Evolutionary conservation across 1,140 invertebrate species (phyloP), one percentile per base, ranked within the genome.

Genomic region (Drosophila nasuta): DNA sequence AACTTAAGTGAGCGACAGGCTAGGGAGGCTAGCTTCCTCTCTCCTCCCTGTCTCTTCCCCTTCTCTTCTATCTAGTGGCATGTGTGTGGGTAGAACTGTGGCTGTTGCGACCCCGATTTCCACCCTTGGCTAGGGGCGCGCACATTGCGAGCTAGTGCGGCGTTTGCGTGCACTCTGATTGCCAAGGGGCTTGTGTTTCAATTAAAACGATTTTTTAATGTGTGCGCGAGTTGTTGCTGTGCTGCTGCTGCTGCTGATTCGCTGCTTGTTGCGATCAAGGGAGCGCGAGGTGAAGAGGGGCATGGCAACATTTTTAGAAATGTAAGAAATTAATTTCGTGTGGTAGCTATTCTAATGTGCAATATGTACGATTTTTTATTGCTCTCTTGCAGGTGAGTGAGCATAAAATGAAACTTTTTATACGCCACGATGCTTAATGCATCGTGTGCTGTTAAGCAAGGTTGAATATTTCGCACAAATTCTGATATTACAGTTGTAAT

Each of bases 171-270:
- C 76, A 75, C 54, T 64, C 63, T 77, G 68, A 86, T 75, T 85
- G 82, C 82, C 82, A 75, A 68, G 75, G 83, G 82, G 75, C 73
- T 86, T 86, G 82, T 81, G 60, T 85, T 86, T 86, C 82, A 85
- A 87, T 85, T 86, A 85, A 85, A 85, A 72, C 57, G 72, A 78
- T 87, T 86, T 85, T 86, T 85, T 86, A 85, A 85, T 86, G 82
- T 70, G 70, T 59, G 33, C 35, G 35, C 51, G 41, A 46, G 77
- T 49, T 45, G 76, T 38, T 46, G 52, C 20, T 38, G 5, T 28
- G 43, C 51, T 57, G 15, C 15, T 35, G 15, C 15, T 35, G 8
- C 51, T 57, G 15, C 15, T 35, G 8, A 15, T 49, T 25, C 30
- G 30, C 7, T 33, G 30, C 30, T 33, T 7, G 7, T 10, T 38